Evolutionary conservation across 2,888 invertebrate genomes (phyloP).

Genomic region (Aspidiotus rigidus): DNA sequence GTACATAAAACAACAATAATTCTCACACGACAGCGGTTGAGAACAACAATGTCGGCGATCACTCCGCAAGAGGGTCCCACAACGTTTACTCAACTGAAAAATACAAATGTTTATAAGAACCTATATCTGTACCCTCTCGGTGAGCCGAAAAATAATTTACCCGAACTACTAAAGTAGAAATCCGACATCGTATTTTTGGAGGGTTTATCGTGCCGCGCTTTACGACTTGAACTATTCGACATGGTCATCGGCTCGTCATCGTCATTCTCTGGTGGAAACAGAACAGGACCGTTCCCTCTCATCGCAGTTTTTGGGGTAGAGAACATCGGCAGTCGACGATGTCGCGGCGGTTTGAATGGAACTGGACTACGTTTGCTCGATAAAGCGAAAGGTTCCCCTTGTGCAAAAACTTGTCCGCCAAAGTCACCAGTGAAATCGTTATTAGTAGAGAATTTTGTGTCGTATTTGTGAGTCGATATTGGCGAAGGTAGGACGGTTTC

Average conservation of each 20-base stretch:
- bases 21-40: too few species aligned
- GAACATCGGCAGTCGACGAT: constrained; percentile 11
- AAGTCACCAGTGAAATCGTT: neutral
- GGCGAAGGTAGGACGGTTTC: neutral
- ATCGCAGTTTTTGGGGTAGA: neutral
- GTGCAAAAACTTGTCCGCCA: neutral
- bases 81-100: too few species aligned
- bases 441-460: neutral
- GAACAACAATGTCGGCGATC: too few species aligned
- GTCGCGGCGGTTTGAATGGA: constrained; percentile 12
- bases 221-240: too few species aligned
- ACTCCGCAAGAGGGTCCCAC: too few species aligned
- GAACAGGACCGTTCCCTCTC: constrained; percentile 7
- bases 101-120: too few species aligned
- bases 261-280: constrained; percentile 17
- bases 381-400: neutral
- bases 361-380: neutral
- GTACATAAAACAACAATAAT: too few species aligned
- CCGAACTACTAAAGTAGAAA: too few species aligned
- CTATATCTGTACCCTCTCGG: too few species aligned
- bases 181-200: too few species aligned
- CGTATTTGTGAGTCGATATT: neutral
- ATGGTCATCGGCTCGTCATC: neutral
- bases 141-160: too few species aligned
- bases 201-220: too few species aligned